Conservation (phyloP, 2,797 vertebrate genomes). For the Silurus aristotelis region DNA sequence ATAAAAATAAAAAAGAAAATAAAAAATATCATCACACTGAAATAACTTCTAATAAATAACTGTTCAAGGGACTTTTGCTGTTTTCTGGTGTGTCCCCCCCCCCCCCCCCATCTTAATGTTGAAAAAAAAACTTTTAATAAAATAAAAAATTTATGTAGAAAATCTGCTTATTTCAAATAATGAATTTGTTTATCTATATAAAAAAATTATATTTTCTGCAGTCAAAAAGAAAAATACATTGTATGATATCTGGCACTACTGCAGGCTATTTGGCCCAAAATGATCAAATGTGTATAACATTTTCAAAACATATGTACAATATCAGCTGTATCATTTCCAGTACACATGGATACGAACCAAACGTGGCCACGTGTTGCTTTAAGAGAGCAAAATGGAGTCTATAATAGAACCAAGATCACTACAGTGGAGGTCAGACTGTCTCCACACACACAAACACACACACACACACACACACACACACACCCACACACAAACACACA, state of each 20-base stretch:
- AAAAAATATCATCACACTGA: neutral
- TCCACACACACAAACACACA: slow-evolving; percentile 8
- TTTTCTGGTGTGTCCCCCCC: too few relatives aligned
- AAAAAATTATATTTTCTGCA: neutral
- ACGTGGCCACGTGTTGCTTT: neutral
- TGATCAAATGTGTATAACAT: neutral
- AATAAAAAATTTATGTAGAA: neutral
- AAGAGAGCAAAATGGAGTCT: slow-evolving; percentile 5
- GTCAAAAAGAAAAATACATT: neutral
- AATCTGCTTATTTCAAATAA: neutral
- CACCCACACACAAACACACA: too few relatives aligned
- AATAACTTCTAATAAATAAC: neutral
- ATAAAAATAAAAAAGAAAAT: too few relatives aligned
- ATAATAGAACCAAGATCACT: slow-evolving; percentile 18
- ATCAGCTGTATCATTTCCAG: neutral
- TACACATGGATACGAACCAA: neutral
- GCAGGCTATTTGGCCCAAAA: neutral
- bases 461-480: slow-evolving; percentile 6
- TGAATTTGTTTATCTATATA: neutral
- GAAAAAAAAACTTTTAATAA: too few relatives aligned
- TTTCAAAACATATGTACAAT: neutral
- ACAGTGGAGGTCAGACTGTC: neutral
- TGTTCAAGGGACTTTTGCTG: neutral
- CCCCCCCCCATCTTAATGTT: neutral
- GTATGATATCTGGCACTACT: neutral